phyloP scores from a whole-genome alignment of 2,888 invertebrate genomes.

The Caenorhabditis afra region DNA sequence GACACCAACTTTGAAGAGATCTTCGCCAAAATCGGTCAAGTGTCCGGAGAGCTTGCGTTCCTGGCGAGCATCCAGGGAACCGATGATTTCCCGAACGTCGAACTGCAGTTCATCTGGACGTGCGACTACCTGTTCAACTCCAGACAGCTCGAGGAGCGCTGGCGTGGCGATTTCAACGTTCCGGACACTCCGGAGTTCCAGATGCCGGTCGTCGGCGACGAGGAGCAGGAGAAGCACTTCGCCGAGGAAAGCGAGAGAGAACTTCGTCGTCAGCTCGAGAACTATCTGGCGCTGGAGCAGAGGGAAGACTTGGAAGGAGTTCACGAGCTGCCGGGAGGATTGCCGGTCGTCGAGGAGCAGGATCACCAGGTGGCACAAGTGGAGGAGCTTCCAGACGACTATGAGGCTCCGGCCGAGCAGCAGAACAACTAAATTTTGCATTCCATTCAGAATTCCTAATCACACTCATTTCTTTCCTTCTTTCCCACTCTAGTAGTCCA shows the following conservation, averaged over 20 bases:
- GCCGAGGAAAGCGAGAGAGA: conserved; percentile 27
- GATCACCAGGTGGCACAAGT: no score
- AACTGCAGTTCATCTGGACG: conserved; percentile 39
- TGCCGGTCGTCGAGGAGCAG: no score
- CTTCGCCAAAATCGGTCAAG: conserved; percentile 44
- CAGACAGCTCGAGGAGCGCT: conserved; percentile 20
- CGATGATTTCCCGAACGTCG: conserved; percentile 25
- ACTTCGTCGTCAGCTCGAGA: conserved; percentile 30
- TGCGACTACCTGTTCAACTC: conserved; percentile 41
- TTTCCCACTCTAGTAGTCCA: neutral
- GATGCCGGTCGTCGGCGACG: conserved; percentile 30
- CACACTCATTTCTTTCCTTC: no score
- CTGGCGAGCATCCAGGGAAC: conserved; percentile 17
- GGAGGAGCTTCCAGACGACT: no score
- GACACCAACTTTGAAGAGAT: conserved; percentile 20
- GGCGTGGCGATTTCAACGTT: conserved; percentile 35
- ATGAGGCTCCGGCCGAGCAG: neutral
- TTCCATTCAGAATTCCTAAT: neutral
- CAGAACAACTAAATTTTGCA: neutral
- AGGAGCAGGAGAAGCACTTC: conserved; percentile 17
- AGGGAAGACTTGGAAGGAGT: neutral
- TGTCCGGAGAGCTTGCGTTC: conserved; percentile 43
- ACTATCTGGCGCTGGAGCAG: conserved; percentile 20
- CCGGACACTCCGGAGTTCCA: conserved; percentile 35
- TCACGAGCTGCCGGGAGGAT: neutral